Conservation (phyloP, 2,797 vertebrate genomes). For the Cygnus olor region DNA sequence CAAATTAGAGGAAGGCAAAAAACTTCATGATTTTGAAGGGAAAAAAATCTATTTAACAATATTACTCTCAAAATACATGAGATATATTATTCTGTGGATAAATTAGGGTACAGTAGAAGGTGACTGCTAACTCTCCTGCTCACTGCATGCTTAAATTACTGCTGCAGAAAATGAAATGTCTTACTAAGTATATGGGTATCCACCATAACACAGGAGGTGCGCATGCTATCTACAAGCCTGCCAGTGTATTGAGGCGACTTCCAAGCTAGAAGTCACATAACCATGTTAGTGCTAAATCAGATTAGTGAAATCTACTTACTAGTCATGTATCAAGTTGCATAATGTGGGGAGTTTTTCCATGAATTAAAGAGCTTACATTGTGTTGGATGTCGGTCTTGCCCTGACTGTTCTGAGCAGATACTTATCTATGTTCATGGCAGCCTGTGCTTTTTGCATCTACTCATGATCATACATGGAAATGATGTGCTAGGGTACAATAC, state of each 20-base stretch:
- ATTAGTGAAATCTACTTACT: not conserved
- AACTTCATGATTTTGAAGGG: not conserved
- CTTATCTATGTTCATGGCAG: not conserved
- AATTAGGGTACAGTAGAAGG: not conserved
- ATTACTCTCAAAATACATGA: not conserved
- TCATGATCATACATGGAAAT: accelerated
- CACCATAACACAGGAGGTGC: not conserved
- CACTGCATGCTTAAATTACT: not conserved
- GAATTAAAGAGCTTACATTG: not conserved
- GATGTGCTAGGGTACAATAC: too few species aligned
- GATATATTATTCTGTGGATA: too few species aligned
- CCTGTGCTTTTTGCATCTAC: not conserved
- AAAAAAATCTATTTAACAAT: not conserved
- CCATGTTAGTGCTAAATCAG: not conserved
- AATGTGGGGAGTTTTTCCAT: not conserved
- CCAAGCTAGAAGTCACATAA: not conserved
- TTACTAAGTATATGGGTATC: not conserved
- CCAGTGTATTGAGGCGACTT: not conserved
- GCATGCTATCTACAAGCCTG: not conserved
- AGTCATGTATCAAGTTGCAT: not conserved
- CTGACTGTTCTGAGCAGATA: not conserved
- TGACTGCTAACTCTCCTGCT: not conserved
- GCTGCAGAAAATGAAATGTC: not conserved
- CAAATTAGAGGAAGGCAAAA: not conserved
- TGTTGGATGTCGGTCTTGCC: not conserved